phyloP scores from a whole-genome alignment of 2,888 invertebrate species.

The Empis livida region DNA sequence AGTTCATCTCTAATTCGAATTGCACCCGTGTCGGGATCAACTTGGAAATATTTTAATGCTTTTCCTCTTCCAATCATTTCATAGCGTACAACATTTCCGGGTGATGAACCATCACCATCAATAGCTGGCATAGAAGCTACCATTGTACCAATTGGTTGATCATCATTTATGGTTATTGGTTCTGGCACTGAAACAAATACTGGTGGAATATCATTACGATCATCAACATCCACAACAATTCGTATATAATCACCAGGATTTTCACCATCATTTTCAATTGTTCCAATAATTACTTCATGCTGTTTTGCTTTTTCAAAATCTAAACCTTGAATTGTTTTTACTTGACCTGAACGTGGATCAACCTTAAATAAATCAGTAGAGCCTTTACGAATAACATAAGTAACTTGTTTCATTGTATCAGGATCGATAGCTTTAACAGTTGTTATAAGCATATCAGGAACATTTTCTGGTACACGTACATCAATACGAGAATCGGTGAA shows the following conservation, averaged over 20 bases:
- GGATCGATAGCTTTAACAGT: constrained; percentile 78
- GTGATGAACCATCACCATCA: constrained; percentile 74
- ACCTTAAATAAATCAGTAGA: constrained; percentile 71
- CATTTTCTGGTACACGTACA: constrained; percentile 74
- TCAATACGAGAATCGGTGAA: constrained; percentile 62
- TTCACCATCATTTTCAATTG: constrained; percentile 64
- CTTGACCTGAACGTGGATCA: constrained; percentile 64
- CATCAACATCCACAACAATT: constrained; percentile 42
- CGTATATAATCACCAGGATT: constrained; percentile 59
- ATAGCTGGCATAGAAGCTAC: constrained; percentile 67
- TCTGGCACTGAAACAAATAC: constrained; percentile 72
- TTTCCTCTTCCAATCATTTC: constrained; percentile 72
- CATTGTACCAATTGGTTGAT: constrained; percentile 65
- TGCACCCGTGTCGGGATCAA: constrained; percentile 72
- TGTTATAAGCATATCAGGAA: constrained; percentile 60
- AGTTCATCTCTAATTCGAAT: constrained; percentile 71
- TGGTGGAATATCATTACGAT: constrained; percentile 79
- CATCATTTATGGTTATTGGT: constrained; percentile 72
- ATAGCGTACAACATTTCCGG: constrained; percentile 67
- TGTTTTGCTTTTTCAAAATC: constrained; percentile 65
- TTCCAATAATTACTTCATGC: constrained; percentile 66
- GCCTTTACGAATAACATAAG: constrained; percentile 71
- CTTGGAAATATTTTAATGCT: constrained; percentile 72
- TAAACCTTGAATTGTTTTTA: constrained; percentile 60
- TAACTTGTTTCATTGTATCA: constrained; percentile 68